These are phyloP conservation scores for Chromoteleia sp. DNA, from an alignment of 2,888 invertebrate species.

Conservation along the genomic window DNA sequence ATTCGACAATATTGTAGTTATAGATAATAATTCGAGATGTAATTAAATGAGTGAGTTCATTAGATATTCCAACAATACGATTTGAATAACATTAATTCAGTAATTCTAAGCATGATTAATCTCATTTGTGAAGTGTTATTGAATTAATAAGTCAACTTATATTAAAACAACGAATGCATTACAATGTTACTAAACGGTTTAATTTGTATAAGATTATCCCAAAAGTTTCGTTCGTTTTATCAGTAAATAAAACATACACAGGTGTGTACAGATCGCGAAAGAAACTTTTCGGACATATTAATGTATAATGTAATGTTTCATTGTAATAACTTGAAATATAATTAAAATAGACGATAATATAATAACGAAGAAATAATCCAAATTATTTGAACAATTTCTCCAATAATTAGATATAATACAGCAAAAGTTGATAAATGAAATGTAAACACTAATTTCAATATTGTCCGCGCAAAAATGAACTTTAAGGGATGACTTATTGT, in stretches of 20 bases:
- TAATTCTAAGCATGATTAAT: conserved; percentile 3
- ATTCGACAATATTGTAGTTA: conserved; percentile 20
- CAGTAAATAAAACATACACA: too few relatives aligned
- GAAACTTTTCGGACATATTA: too few relatives aligned
- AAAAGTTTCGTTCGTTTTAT: too few relatives aligned
- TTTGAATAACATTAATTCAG: conserved; percentile 20
- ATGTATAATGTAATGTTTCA: too few relatives aligned
- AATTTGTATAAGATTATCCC: too few relatives aligned
- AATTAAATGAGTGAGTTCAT: conserved; percentile 11
- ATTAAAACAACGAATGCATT: not conserved
- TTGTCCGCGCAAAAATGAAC: conserved; percentile 4
- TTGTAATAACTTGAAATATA: too few relatives aligned
- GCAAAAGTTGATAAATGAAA: not conserved
- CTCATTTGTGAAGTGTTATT: conserved; percentile 22
- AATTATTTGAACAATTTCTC: not conserved
- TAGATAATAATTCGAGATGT: conserved; percentile 18
- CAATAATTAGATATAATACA: too few relatives aligned
- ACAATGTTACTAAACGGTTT: not conserved
- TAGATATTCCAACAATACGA: not conserved
- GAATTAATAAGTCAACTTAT: conserved; percentile 19
- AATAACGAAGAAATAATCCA: too few relatives aligned
- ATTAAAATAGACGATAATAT: too few relatives aligned
- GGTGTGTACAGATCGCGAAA: too few relatives aligned
- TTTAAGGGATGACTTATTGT: conserved; percentile 13
- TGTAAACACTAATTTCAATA: conserved; percentile 3